These are phyloP conservation scores for Heteractis magnifica DNA, from an alignment of 92 coral and sea anemone genomes.

Conservation along the genomic window DNA sequence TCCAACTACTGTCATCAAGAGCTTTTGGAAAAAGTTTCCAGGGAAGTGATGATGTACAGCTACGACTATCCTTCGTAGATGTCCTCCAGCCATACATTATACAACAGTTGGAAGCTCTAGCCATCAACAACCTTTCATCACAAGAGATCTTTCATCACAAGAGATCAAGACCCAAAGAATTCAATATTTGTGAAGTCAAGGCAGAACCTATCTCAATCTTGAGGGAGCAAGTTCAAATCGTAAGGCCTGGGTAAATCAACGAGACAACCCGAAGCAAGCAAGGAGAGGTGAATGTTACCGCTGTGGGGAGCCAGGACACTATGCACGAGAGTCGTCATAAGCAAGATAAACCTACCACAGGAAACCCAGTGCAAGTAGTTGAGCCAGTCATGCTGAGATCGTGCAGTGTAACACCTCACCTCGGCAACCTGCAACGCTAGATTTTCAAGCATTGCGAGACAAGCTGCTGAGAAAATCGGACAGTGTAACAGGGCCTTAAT, in stretches of 20 bases:
- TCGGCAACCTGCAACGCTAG: too few species aligned
- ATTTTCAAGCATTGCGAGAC: too few species aligned
- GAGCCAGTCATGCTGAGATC: not conserved
- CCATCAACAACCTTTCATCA: conserved; percentile 16
- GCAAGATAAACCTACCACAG: not conserved
- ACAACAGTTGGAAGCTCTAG: conserved; percentile 25
- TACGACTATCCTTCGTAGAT: conserved; percentile 21
- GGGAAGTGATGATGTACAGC: conserved; percentile 21
- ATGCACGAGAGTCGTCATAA: conserved; percentile 11
- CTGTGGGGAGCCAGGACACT: conserved; percentile 28
- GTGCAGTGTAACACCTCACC: too few species aligned
- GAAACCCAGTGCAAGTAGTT: not conserved
- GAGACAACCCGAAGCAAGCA: not conserved
- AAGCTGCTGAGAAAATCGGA: too few species aligned
- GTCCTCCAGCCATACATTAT: conserved; percentile 18
- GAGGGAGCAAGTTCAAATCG: not conserved
- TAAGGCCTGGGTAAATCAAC: not conserved
- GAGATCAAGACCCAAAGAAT: conserved; percentile 12
- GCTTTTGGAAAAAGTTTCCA: conserved; percentile 17
- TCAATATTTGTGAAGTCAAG: conserved; percentile 13
- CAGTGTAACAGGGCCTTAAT: too few species aligned
- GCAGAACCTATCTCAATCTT: not conserved
- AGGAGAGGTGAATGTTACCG: conserved; percentile 3
- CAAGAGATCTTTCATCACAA: conserved; percentile 30
- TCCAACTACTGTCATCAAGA: conserved; percentile 5